Conservation (phyloP, 2,113 vertebrate genomes). For the Oophaga pumilio region DNA sequence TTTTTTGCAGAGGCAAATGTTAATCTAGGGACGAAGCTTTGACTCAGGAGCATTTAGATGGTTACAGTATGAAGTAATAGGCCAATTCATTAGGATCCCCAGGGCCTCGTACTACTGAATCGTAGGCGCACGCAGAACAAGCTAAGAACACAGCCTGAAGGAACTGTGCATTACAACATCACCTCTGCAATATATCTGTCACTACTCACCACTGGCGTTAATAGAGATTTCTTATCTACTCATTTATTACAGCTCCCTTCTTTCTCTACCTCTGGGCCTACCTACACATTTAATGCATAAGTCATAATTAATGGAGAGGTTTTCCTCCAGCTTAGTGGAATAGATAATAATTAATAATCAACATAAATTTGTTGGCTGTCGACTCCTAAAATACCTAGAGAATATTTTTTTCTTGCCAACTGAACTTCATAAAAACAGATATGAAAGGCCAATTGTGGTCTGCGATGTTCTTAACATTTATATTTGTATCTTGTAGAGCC, state of each 20-base stretch:
- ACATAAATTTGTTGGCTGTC: conserved; percentile 77
- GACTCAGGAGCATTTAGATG: conserved; percentile 82
- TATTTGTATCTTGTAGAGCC: neutral
- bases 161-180: conserved; percentile 80
- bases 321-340: conserved; percentile 77
- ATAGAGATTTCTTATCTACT: conserved; percentile 85
- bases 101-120: conserved; percentile 78
- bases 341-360: conserved; percentile 76
- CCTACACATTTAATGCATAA: conserved; percentile 73
- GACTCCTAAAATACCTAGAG: conserved; percentile 64
- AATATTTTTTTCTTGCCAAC: neutral
- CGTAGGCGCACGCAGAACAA: conserved; percentile 72
- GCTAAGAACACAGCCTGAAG: conserved; percentile 76
- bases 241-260: conserved; percentile 79
- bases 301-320: conserved; percentile 77
- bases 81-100: conserved; percentile 93
- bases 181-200: conserved; percentile 77
- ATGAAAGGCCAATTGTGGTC: neutral
- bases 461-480: neutral
- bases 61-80: conserved; percentile 88
- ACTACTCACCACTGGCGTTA: conserved; percentile 79
- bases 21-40: conserved; percentile 77
- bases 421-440: conserved; percentile 36
- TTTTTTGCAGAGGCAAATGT: conserved; percentile 75
- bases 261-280: conserved; percentile 75